These are phyloP conservation scores for Siderastrea radians DNA, from an alignment of 92 coral and sea anemone species.

Conservation along the genomic window DNA sequence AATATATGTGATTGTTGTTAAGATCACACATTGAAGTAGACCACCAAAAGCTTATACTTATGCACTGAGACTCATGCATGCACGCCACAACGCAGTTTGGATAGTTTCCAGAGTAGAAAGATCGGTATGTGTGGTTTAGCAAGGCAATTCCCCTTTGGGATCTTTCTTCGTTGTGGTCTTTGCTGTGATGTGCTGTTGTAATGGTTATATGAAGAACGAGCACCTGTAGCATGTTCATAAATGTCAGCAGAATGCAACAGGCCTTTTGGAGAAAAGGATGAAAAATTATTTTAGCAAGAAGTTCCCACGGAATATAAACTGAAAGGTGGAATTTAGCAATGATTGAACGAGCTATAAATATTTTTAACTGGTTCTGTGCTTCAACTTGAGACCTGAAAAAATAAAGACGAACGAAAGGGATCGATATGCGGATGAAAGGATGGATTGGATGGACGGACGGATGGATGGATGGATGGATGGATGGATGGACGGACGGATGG, in stretches of 20 bases:
- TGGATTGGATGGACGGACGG: too few relatives aligned
- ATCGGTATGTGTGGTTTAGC: slow-evolving; percentile 3
- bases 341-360: too few relatives aligned
- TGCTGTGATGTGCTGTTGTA: not conserved
- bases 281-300: too few relatives aligned
- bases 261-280: too few relatives aligned
- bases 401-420: too few relatives aligned
- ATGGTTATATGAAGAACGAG: not conserved
- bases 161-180: not conserved
- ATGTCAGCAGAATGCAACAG: not conserved
- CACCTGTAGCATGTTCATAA: not conserved
- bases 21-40: not conserved
- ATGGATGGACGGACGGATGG: too few relatives aligned
- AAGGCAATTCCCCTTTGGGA: slow-evolving; percentile 15
- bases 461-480: too few relatives aligned
- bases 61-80: slow-evolving; percentile 12
- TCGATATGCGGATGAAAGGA: too few relatives aligned
- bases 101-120: not conserved
- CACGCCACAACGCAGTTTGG: slow-evolving; percentile 4
- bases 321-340: too few relatives aligned
- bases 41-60: slow-evolving; percentile 19
- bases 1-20: not conserved
- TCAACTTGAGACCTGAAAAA: too few relatives aligned
- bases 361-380: too few relatives aligned
- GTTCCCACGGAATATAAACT: too few relatives aligned